phyloP scores from a whole-genome alignment of 2,797 vertebrate species.

The Ceryle rudis region DNA sequence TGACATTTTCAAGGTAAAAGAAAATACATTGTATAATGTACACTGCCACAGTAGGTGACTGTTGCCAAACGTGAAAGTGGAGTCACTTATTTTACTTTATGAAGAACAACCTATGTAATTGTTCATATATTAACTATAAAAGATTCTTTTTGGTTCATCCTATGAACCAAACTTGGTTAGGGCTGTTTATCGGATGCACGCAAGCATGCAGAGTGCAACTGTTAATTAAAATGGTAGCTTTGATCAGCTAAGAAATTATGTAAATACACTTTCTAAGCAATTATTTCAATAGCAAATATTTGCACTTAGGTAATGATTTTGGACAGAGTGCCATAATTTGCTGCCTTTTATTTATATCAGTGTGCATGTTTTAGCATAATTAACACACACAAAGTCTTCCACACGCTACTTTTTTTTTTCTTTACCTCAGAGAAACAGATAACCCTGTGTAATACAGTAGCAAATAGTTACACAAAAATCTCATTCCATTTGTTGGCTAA shows the following conservation, averaged over 20 bases:
- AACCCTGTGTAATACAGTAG: background rate
- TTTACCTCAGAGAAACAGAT: background rate
- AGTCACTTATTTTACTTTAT: background rate
- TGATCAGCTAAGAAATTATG: background rate
- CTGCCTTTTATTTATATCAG: conserved; percentile 39
- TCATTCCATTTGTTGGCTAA: background rate
- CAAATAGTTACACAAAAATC: background rate
- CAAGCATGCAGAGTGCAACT: background rate
- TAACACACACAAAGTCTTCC: background rate
- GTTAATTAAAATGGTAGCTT: background rate
- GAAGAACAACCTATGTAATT: background rate
- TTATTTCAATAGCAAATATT: conserved; percentile 52
- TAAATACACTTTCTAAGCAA: conserved; percentile 43
- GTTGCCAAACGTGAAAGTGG: background rate
- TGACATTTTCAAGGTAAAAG: background rate
- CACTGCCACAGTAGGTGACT: background rate
- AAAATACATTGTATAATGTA: background rate
- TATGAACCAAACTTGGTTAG: background rate
- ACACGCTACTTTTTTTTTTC: background rate
- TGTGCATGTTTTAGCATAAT: conserved; percentile 55
- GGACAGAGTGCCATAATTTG: conserved; percentile 53
- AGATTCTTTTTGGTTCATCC: background rate
- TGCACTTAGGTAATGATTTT: background rate
- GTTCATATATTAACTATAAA: background rate
- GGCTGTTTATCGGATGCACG: background rate